phyloP scores from a whole-genome alignment of 2,888 invertebrate genomes.

The Himalopsyche tibetana region DNA sequence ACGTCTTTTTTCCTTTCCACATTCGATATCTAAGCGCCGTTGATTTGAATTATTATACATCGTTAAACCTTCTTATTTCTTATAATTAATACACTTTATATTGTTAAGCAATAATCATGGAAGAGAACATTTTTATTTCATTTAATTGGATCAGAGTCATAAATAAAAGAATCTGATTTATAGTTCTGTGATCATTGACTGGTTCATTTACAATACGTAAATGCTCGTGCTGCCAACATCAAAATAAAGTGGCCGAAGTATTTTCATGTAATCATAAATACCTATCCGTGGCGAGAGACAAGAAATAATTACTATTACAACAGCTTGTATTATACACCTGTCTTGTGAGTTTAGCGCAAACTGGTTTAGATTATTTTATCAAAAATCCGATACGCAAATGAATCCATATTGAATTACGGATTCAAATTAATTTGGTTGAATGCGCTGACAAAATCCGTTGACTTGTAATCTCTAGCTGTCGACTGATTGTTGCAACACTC shows the following conservation, averaged over 20 bases:
- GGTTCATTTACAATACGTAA: constrained; percentile 17
- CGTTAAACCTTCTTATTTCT: too few species aligned
- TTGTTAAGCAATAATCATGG: neutral
- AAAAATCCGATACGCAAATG: constrained; percentile 11
- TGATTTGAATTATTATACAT: too few species aligned
- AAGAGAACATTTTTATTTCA: constrained; percentile 8
- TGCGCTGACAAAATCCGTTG: constrained; percentile 47
- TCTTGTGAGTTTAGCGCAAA: constrained; percentile 47
- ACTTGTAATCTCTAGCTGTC: constrained; percentile 45
- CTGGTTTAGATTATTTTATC: constrained; percentile 43
- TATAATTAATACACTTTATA: too few species aligned
- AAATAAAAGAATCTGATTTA: constrained; percentile 16
- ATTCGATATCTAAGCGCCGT: too few species aligned
- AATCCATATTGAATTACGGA: constrained; percentile 24
- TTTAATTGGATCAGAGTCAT: constrained; percentile 18
- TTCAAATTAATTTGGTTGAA: constrained; percentile 46
- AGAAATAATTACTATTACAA: neutral
- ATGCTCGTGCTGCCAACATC: neutral
- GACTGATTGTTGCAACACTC: constrained; percentile 46
- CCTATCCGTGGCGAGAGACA: neutral
- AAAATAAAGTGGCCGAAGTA: neutral
- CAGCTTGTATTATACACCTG: constrained; percentile 27
- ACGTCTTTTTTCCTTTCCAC: too few species aligned
- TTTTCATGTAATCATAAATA: neutral
- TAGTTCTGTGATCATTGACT: neutral